Conservation (phyloP, 2,888 invertebrate species). For the Drosophila helvetica region DNA sequence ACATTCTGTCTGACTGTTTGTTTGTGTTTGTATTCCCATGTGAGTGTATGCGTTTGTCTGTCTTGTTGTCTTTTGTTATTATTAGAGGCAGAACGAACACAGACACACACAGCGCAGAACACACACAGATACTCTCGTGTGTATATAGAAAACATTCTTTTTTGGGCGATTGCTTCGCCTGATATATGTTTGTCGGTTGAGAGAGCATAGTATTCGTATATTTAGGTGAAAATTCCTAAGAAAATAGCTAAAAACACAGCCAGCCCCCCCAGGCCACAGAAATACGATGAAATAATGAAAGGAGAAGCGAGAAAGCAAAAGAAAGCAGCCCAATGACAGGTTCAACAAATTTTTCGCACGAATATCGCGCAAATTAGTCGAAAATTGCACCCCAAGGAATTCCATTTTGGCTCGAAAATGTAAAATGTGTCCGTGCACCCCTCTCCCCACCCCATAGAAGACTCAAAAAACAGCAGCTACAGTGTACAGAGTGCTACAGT, state of each 20-base stretch:
- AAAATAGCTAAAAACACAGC: conserved; percentile 55
- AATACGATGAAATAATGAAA: no score
- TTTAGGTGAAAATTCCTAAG: conserved; percentile 69
- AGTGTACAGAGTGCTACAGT: conserved; percentile 2
- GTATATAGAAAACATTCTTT: conserved; percentile 42
- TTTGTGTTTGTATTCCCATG: conserved; percentile 12
- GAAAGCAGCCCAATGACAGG: conserved; percentile 39
- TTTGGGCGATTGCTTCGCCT: conserved; percentile 53
- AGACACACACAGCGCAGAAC: conserved; percentile 13
- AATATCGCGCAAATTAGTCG: conserved; percentile 50
- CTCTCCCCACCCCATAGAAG: conserved; percentile 27
- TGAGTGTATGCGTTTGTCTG: conserved; percentile 27
- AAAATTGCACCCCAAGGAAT: conserved; percentile 59
- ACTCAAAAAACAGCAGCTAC: conserved; percentile 14
- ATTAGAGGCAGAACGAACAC: conserved; percentile 60
- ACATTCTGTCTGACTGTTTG: conserved; percentile 50
- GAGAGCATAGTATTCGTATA: conserved; percentile 37
- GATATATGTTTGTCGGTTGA: conserved; percentile 51
- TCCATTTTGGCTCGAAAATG: conserved; percentile 37
- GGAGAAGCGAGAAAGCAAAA: conserved; percentile 44
- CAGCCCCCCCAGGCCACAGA: background rate
- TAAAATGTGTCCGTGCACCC: conserved; percentile 34
- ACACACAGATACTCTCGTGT: background rate
- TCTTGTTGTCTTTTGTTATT: conserved; percentile 65
- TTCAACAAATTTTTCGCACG: conserved; percentile 38